Conservation (phyloP, 2,797 vertebrate species). For the Propithecus deckenii region DNA sequence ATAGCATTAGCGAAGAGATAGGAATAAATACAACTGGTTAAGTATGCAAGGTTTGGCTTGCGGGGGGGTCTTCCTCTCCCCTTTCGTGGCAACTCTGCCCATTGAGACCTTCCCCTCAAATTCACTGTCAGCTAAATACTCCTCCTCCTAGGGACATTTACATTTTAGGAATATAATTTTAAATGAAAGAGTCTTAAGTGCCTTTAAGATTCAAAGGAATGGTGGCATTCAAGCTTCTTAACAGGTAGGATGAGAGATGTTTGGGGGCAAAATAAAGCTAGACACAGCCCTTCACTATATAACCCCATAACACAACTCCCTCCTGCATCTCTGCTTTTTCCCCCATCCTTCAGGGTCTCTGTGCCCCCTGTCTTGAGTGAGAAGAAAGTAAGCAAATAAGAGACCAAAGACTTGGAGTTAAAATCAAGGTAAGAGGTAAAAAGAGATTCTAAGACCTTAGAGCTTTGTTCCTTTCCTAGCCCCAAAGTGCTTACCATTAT, state of each 20-base stretch:
- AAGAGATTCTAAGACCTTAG: background rate
- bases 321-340: background rate
- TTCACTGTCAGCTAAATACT: background rate
- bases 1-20: background rate
- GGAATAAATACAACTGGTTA: background rate
- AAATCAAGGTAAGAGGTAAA: background rate
- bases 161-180: background rate
- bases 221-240: background rate
- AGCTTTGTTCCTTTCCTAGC: background rate
- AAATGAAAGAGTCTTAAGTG: background rate
- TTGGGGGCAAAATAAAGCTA: background rate
- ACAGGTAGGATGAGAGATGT: background rate
- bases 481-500: background rate
- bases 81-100: background rate
- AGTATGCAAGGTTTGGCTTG: background rate
- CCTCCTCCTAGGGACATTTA: background rate
- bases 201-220: slow-evolving; percentile 14
- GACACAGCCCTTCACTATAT: background rate
- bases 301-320: background rate
- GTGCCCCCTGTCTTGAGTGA: background rate
- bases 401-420: background rate
- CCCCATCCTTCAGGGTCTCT: background rate
- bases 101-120: background rate
- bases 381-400: background rate
- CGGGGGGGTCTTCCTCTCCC: background rate